Base-by-base conservation (phyloP, 2,888 invertebrate genomes). In the Agriopis leucophaearia region DNA sequence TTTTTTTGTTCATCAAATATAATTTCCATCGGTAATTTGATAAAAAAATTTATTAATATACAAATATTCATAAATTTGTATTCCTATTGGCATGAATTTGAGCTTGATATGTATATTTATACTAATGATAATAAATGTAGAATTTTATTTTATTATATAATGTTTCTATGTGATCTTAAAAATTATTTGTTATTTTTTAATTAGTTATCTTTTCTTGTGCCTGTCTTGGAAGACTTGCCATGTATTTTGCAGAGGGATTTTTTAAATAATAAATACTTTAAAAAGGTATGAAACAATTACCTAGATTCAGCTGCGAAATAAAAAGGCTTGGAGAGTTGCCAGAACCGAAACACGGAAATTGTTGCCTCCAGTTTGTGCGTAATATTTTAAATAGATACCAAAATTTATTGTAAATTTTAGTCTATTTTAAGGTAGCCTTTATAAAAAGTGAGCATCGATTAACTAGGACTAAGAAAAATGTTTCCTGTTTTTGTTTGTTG, bases 331-430 rank as follows among this genome's bases (percentile, higher is more conserved):
- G 1, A 9, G 8, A 1, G 38, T 38, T 38, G 38, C 3, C n/a
- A n/a, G 8, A 18, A 8, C 18, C 8, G 12, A 48, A 48, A 10
- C 5, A 18, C 12, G 48, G 6, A 12, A 18, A 15, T 27, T 10
- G 40, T 56, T 35, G 18, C 56, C 57, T 36, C 10, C 59, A n/a
- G 13, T 45, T n/a, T 35, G 42, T 50, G 8, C 18, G 27, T 16
- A 52, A 61, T 44, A 61, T 36, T 50, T 56, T 10, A 27, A 51
- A 57, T 52, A 54, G 38, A 67, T 67, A 67, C 67, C 63, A 62
- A 63, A 58, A 48, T 63, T 67, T 67, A 63, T 47, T 67, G 62
- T 64, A 60, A 58, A 64, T 55, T 72, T 35, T 72, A 44, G 42
- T 56, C 10, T 27, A 44, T 54, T 57, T 56, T 69, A 64, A 62